These are phyloP conservation scores for Piscicola geometra DNA, from an alignment of 2,888 invertebrate genomes.

Conservation along the genomic window DNA sequence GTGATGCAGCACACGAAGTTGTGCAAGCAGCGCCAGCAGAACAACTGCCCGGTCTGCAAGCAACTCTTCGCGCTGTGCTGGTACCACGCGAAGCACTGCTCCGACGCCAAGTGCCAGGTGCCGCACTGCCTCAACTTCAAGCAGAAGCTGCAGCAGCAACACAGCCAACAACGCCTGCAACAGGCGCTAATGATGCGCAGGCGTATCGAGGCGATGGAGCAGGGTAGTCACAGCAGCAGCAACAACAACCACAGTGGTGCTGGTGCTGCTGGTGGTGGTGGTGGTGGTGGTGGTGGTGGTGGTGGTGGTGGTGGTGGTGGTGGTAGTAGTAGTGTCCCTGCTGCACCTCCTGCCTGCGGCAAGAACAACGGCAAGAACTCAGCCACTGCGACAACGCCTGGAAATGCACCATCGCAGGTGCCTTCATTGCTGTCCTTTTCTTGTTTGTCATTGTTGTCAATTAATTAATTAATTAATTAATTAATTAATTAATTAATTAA, in stretches of 20 bases:
- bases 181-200: constrained; percentile 82
- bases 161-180: constrained; percentile 86
- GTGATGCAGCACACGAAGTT: constrained; percentile 95
- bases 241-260: constrained; percentile 50
- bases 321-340: neutral
- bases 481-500: no score
- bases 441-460: no score
- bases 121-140: constrained; percentile 98
- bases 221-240: constrained; percentile 45
- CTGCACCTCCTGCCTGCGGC: no score
- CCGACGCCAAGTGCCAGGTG: constrained; percentile 83
- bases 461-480: no score
- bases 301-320: constrained; percentile 43
- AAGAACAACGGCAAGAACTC: no score
- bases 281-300: constrained; percentile 35
- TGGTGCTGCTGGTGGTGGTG: constrained; percentile 35
- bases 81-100: constrained; percentile 97
- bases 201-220: constrained; percentile 61
- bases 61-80: constrained; percentile 96
- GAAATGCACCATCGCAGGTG: no score
- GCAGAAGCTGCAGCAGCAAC: constrained; percentile 94
- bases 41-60: constrained; percentile 94
- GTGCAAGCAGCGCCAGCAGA: constrained; percentile 66
- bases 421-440: neutral
- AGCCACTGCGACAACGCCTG: neutral